Evolutionary conservation across 2,888 invertebrate genomes (phyloP).

Genomic region (Brachypalpus laphriformis): DNA sequence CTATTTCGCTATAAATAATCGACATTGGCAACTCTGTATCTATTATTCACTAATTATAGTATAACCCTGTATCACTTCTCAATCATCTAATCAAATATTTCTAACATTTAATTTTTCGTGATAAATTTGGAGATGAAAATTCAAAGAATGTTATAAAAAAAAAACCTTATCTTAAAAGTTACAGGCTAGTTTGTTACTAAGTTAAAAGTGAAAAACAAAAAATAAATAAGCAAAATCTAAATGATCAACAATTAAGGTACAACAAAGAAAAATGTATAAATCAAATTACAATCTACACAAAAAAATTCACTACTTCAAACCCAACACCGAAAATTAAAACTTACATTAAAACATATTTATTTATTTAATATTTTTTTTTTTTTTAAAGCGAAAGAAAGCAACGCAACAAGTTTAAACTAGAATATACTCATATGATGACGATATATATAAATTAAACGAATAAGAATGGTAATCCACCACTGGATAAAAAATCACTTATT

Average conservation of each 20-base stretch:
- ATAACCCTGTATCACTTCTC: slow-evolving; percentile 24
- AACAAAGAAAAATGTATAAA: slow-evolving; percentile 4
- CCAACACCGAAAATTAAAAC: slow-evolving; percentile 59
- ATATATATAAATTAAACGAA: slow-evolving; percentile 50
- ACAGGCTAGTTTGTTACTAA: slow-evolving; percentile 62
- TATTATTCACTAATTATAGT: slow-evolving; percentile 17
- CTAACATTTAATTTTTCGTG: background rate
- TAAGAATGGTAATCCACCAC: slow-evolving; percentile 48
- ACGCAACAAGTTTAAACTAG: slow-evolving; percentile 77
- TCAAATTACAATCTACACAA: slow-evolving; percentile 21
- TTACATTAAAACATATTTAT: slow-evolving; percentile 9
- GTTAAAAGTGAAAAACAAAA: slow-evolving; percentile 11
- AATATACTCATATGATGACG: slow-evolving; percentile 78
- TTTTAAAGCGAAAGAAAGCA: slow-evolving; percentile 53
- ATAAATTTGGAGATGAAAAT: background rate
- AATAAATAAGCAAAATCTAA: slow-evolving; percentile 19
- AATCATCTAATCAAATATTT: background rate
- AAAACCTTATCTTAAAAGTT: background rate
- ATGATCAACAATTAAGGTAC: slow-evolving; percentile 16
- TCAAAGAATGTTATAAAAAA: background rate
- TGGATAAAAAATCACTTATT: slow-evolving; percentile 79
- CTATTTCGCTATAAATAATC: background rate
- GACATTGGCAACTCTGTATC: background rate
- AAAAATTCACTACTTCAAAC: slow-evolving; percentile 33
- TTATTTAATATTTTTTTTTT: no score